phyloP scores from a whole-genome alignment of 2,888 invertebrate genomes.

The Margaritifera margaritifera region DNA sequence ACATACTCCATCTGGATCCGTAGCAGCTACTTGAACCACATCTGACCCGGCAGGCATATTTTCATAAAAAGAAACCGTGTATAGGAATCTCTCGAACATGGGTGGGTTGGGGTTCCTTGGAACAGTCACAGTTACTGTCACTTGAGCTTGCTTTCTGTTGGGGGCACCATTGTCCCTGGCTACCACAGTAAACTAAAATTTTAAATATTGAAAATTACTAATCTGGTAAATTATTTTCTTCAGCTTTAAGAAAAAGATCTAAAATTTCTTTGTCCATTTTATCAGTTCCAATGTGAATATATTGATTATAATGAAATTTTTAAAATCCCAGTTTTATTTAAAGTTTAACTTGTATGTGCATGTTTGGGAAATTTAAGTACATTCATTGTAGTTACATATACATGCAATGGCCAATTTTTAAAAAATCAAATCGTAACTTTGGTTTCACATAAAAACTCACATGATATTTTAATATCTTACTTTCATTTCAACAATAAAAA shows the following conservation, averaged over 20 bases:
- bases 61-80: slow-evolving; percentile 43
- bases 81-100: slow-evolving; percentile 38
- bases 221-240: slow-evolving; percentile 9
- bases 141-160: slow-evolving; percentile 10
- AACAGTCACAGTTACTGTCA: slow-evolving; percentile 55
- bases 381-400: no score
- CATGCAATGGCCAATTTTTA: no score
- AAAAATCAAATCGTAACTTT: no score
- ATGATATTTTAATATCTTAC: no score
- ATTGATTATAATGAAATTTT: no score
- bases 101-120: slow-evolving; percentile 59
- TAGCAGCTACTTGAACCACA: slow-evolving; percentile 43
- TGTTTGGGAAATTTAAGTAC: no score
- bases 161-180: slow-evolving; percentile 51
- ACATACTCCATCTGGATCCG: slow-evolving; percentile 53
- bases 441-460: no score
- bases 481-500: no score
- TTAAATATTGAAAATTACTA: neutral
- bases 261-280: no score
- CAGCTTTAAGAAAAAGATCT: neutral
- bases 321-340: no score
- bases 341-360: no score
- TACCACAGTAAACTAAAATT: slow-evolving; percentile 40
- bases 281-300: no score
- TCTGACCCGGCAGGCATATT: slow-evolving; percentile 17